Evolutionary conservation across 2,888 invertebrate genomes (phyloP).

Genomic region (Parthenolecanium corni): DNA sequence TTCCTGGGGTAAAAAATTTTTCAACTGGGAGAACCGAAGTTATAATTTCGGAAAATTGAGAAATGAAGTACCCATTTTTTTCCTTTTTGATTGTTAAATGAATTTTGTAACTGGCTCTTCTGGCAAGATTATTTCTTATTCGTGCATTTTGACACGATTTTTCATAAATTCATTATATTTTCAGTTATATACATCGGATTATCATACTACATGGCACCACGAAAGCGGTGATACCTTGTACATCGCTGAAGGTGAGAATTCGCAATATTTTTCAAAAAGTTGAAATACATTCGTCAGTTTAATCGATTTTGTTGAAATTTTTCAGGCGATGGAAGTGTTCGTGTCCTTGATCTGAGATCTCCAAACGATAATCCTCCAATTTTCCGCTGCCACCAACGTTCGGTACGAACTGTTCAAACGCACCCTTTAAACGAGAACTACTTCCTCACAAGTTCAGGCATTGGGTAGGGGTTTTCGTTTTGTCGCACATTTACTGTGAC

Average conservation of each 20-base stretch:
- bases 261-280: not conserved
- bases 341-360: constrained; percentile 38
- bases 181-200: not conserved
- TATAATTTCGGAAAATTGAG: too few relatives aligned
- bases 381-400: constrained; percentile 34
- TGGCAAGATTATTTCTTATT: too few relatives aligned
- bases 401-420: constrained; percentile 38
- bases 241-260: constrained; percentile 37
- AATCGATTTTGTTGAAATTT: not conserved
- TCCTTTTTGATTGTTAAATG: too few relatives aligned
- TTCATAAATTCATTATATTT: not conserved
- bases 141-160: not conserved
- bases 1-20: too few relatives aligned
- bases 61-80: too few relatives aligned
- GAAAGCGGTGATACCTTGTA: constrained; percentile 36
- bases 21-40: too few relatives aligned
- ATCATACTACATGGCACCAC: constrained; percentile 35
- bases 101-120: too few relatives aligned
- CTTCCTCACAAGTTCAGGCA: constrained; percentile 38
- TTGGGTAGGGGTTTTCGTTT: constrained; percentile 36
- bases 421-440: constrained; percentile 38
- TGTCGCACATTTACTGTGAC: not conserved
- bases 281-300: not conserved
- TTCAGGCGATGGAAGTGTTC: constrained; percentile 37
- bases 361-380: constrained; percentile 25